Base-by-base conservation (phyloP, 1,140 invertebrate genomes). In the Cephus cinctus region DNA sequence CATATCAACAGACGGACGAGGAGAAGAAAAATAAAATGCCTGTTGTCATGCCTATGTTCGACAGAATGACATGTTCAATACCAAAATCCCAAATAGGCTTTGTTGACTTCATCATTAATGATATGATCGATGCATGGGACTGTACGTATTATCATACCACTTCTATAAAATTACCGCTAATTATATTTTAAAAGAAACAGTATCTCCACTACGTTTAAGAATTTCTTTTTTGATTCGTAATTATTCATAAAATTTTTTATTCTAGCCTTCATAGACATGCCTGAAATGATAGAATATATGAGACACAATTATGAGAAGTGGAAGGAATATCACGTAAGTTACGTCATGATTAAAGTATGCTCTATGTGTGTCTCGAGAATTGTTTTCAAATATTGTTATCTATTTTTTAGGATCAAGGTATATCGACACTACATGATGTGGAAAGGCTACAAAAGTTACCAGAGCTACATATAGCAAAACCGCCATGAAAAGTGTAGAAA, bases 71-170 rank as follows among this genome's bases (percentile, higher is more conserved):
- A 5, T 97, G 94, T 74, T 96, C 92, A 52, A 94, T 98, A 71
- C 92, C 95, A 42, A 93, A 96, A 78, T 94, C 92, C 35, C 95
- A 98, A 80, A 94, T 94, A 54, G 92, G 93, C 35, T 98, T 98
- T 76, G 89, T 96, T 42, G 95, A 98, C 77, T 95, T 89, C 73
- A 98, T 98, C 63, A 93, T 97, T 56, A 91, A 88, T 54, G 91
- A 96, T 69, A 97, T 98, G 94, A 94, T 96, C 79, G 92, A 96
- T 64, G 89, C 92, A 18, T 98, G 93, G 93, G 89, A 96, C 73
- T 88, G 94, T 97, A 73, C 83, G 83, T 72, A 34, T 15, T 27
- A n/a, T 8, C 25, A 27, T 27, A 27, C 25, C 25, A 6, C 6
- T 8, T 8, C 25, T 47, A 36, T 6, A 49, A 43, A 47, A 38